Evolutionary conservation across 1,140 invertebrate genomes (phyloP).

Genomic region (Leucophenga varia): DNA sequence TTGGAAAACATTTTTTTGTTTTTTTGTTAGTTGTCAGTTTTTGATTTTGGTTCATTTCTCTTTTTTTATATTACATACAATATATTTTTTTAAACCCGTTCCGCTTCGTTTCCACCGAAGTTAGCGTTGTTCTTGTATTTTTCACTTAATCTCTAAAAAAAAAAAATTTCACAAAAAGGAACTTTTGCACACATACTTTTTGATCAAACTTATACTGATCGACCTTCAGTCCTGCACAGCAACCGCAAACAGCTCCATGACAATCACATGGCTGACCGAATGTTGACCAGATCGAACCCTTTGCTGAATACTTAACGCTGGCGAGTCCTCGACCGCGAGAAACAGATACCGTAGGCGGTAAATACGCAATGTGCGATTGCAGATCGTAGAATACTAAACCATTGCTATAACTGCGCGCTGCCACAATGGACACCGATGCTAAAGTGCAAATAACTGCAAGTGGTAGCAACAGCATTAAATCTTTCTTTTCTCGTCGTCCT

Average conservation of each 20-base stretch:
- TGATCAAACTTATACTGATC: slow-evolving; percentile 47
- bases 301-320: slow-evolving; percentile 41
- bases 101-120: no score
- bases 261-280: slow-evolving; percentile 50
- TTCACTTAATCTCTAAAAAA: no score
- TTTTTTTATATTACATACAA: no score
- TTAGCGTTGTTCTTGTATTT: no score
- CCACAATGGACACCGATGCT: no score
- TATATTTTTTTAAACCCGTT: no score
- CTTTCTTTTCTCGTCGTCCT: no score
- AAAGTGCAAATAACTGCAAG: no score
- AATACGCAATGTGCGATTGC: slow-evolving; percentile 25
- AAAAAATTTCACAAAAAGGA: no score
- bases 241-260: slow-evolving; percentile 30
- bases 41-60: no score
- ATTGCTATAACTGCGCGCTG: slow-evolving; percentile 42
- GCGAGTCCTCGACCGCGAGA: slow-evolving; percentile 42
- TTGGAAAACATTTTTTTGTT: no score
- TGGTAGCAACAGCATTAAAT: slow-evolving; percentile 4
- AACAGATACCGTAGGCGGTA: slow-evolving; percentile 48
- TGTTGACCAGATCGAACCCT: slow-evolving; percentile 49
- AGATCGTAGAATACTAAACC: slow-evolving; percentile 47
- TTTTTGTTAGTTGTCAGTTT: no score
- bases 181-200: slow-evolving; percentile 28
- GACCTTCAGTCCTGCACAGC: slow-evolving; percentile 47